Evolutionary conservation across 2,113 vertebrate species (phyloP).

Genomic region (Malurus cyaneus): DNA sequence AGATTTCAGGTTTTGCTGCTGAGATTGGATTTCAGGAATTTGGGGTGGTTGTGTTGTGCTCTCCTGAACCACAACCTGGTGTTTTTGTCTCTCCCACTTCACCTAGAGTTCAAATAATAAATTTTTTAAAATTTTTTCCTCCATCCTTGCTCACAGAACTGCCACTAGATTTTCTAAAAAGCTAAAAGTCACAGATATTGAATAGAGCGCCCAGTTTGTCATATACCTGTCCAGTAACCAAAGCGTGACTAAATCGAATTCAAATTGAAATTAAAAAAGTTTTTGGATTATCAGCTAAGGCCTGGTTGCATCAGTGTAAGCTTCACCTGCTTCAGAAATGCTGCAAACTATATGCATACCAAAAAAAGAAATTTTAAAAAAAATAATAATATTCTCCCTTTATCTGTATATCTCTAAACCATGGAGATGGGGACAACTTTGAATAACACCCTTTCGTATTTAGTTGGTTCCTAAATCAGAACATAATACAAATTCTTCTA

Average conservation of each 20-base stretch:
- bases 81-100: background rate
- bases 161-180: background rate
- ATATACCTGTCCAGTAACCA: background rate
- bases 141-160: background rate
- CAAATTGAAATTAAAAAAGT: background rate
- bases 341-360: background rate
- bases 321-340: background rate
- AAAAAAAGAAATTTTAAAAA: background rate
- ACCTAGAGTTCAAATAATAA: background rate
- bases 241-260: background rate
- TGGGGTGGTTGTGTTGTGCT: accelerated
- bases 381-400: background rate
- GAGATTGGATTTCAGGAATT: background rate
- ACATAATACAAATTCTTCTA: background rate
- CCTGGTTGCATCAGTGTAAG: background rate
- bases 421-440: background rate
- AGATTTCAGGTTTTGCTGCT: background rate
- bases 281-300: background rate
- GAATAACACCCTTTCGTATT: accelerated
- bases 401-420: background rate
- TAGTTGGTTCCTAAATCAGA: background rate
- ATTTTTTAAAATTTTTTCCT: background rate
- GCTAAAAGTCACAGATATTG: background rate
- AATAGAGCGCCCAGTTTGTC: background rate
- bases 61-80: background rate